Conservation (phyloP, 2,797 vertebrate species). For the Malurus splendens region DNA sequence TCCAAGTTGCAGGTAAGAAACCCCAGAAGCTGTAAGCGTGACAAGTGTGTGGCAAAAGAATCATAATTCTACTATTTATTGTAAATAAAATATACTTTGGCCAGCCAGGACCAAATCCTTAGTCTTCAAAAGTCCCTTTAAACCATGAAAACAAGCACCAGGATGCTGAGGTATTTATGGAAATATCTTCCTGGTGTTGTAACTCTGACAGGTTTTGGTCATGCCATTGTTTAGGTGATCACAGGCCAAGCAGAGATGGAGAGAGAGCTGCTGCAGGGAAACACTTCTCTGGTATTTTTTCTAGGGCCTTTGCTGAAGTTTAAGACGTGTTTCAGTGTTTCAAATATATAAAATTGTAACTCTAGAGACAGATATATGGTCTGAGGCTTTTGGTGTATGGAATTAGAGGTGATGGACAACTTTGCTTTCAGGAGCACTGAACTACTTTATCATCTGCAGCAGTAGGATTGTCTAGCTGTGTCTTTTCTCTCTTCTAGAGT, state of each 20-base stretch:
- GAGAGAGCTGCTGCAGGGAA: background rate
- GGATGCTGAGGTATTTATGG: background rate
- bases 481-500: background rate
- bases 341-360: background rate
- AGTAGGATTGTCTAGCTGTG: background rate
- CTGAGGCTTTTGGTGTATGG: background rate
- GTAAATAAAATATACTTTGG: background rate
- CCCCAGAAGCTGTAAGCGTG: background rate
- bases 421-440: background rate
- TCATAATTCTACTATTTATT: background rate
- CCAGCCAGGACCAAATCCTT: background rate
- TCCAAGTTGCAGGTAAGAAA: background rate
- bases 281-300: background rate
- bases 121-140: background rate
- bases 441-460: background rate
- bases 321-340: background rate
- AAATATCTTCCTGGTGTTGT: background rate
- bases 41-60: background rate
- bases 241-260: background rate
- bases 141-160: background rate
- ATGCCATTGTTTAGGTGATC: background rate
- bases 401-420: background rate
- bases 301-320: background rate
- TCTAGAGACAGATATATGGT: background rate
- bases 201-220: background rate